Percentiles rank a stretch among this genome's conserved stretches.
Evolutionary conservation across 2,888 invertebrate species (phyloP).

Genomic region (Athetis lepigone): DNA sequence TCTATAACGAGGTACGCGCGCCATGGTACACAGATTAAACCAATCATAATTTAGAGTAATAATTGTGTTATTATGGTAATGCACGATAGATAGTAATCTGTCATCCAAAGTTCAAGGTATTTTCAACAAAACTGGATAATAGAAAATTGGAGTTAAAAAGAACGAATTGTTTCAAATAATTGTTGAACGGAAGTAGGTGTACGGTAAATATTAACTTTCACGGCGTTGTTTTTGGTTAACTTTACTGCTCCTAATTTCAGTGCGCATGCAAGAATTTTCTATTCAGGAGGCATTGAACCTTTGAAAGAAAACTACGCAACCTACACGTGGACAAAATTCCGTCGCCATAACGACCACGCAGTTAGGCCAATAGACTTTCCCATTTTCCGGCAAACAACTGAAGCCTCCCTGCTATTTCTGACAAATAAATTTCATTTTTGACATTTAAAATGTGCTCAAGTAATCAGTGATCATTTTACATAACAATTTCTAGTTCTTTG

Average conservation of each 20-base stretch:
- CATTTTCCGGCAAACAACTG: slow-evolving; percentile 71
- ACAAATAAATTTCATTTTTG: slow-evolving; percentile 59
- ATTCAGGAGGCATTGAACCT: slow-evolving; percentile 63
- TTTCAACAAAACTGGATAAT: slow-evolving; percentile 5
- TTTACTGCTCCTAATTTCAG: slow-evolving; percentile 46
- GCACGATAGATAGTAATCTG: slow-evolving; percentile 41
- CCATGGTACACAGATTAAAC: slow-evolving; percentile 19
- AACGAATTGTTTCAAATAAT: slow-evolving; percentile 11
- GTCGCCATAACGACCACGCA: slow-evolving; percentile 78
- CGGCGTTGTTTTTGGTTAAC: slow-evolving; percentile 22
- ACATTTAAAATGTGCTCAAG: slow-evolving; percentile 53
- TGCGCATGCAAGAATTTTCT: slow-evolving; percentile 53
- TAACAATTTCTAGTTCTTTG: slow-evolving; percentile 29
- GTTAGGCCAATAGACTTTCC: slow-evolving; percentile 85
- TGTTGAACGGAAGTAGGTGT: slow-evolving; percentile 19
- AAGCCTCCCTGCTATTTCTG: slow-evolving; percentile 67
- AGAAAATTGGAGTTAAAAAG: slow-evolving; percentile 5
- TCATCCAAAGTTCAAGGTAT: slow-evolving; percentile 29
- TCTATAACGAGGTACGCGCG: slow-evolving; percentile 6
- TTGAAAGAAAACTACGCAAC: slow-evolving; percentile 51
- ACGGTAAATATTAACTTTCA: slow-evolving; percentile 25
- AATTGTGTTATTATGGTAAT: slow-evolving; percentile 41
- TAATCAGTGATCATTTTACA: slow-evolving; percentile 70
- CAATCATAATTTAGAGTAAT: slow-evolving; percentile 20
- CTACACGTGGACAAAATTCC: slow-evolving; percentile 53